A percentile compares a stretch with the other conserved stretches of the same genome.
These are phyloP conservation scores for Acronicta psi DNA, from an alignment of 2,888 invertebrate species.

Conservation along the genomic window DNA sequence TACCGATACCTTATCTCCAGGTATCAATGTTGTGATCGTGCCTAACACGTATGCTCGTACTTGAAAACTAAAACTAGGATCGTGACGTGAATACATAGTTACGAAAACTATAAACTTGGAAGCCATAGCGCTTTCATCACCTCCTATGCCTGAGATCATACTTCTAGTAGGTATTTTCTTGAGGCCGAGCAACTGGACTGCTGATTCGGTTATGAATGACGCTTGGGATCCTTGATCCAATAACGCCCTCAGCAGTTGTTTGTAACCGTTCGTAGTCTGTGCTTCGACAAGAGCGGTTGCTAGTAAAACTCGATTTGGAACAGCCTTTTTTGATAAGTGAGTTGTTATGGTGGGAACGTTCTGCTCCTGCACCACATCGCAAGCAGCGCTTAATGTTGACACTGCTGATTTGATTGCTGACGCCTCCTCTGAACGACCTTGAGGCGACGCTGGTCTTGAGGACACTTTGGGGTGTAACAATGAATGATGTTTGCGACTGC, in stretches of 20 bases:
- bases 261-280: slow-evolving; percentile 5
- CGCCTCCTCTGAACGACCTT: no score
- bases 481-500: no score
- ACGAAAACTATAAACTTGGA: slow-evolving; percentile 13
- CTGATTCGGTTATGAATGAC: slow-evolving; percentile 6
- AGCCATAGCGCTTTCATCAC: slow-evolving; percentile 5
- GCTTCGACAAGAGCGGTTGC: slow-evolving; percentile 15
- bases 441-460: no score
- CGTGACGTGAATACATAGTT: slow-evolving; percentile 13
- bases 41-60: slow-evolving; percentile 3
- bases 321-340: no score
- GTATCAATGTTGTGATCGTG: slow-evolving; percentile 8
- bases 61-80: slow-evolving; percentile 9
- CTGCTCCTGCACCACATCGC: no score
- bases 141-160: slow-evolving; percentile 14
- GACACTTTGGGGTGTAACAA: no score
- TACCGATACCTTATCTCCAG: neutral
- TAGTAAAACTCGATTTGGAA: slow-evolving; percentile 2
- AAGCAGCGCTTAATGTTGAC: no score
- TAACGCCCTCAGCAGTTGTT: slow-evolving; percentile 3
- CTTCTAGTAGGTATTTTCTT: slow-evolving; percentile 4
- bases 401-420: no score
- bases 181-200: slow-evolving; percentile 9
- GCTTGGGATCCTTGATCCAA: slow-evolving; percentile 22
- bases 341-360: no score